A percentile compares a stretch with the other conserved stretches of the same genome.
Conservation (phyloP, 2,113 vertebrate species). For the Gulo gulo region DNA sequence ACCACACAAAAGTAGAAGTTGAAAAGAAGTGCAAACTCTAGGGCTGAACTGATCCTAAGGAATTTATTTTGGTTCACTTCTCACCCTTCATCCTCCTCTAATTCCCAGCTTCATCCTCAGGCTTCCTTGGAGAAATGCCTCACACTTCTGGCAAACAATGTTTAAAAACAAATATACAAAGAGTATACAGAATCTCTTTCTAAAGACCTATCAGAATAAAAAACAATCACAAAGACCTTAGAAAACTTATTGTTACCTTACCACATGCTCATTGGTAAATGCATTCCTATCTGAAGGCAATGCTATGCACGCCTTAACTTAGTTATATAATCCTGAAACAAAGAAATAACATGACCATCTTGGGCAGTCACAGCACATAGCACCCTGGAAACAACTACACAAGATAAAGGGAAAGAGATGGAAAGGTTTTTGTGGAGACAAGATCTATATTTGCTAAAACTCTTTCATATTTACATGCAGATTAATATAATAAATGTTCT, state of each 20-base stretch:
- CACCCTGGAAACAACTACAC: background rate
- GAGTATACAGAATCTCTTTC: background rate
- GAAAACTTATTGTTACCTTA: background rate
- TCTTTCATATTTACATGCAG: background rate
- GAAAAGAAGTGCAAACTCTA: background rate
- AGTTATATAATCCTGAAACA: background rate
- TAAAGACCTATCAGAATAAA: background rate
- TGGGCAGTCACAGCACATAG: background rate
- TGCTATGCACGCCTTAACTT: background rate
- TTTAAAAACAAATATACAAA: background rate
- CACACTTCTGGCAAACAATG: background rate
- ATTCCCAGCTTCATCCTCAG: background rate
- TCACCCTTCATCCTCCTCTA: background rate
- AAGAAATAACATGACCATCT: background rate
- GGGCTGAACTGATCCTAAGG: background rate
- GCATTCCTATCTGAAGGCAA: background rate
- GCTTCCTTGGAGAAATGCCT: background rate
- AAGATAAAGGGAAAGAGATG: background rate
- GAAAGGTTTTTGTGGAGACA: background rate
- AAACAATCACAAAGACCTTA: background rate
- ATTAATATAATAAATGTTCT: background rate
- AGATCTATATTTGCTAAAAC: background rate
- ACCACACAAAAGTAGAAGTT: background rate
- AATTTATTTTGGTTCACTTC: conserved; percentile 13
- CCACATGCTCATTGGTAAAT: background rate